A percentile compares a stretch with the other conserved stretches of the same genome.
Conservation (phyloP, 2,797 vertebrate genomes). For the Corythornis leucogaster region DNA sequence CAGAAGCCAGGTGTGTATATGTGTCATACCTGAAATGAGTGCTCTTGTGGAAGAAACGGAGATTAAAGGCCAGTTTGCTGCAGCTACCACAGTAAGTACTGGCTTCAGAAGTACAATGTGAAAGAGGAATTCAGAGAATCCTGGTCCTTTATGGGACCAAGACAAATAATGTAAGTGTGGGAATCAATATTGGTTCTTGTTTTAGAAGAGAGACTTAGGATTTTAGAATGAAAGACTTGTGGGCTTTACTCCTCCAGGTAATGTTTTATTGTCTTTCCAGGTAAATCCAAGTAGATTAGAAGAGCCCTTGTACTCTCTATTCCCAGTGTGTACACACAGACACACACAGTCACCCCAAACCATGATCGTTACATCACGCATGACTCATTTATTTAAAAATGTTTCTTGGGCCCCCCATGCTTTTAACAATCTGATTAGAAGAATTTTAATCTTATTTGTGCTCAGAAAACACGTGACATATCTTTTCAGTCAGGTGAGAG, state of each 20-base stretch:
- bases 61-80: not conserved
- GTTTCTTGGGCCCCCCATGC: not conserved
- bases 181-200: not conserved
- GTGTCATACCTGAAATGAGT: not conserved
- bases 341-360: not conserved
- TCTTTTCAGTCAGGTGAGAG: not conserved
- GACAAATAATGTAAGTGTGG: not conserved
- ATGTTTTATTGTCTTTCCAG: not conserved
- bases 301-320: not conserved
- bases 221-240: not conserved
- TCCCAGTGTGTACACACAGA: not conserved
- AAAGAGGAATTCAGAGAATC: not conserved
- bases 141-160: not conserved
- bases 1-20: not conserved
- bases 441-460: not conserved
- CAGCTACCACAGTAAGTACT: not conserved
- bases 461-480: not conserved
- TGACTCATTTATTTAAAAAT: not conserved
- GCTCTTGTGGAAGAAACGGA: not conserved
- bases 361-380: not conserved
- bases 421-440: not conserved
- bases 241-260: not conserved
- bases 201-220: not conserved
- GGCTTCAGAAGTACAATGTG: not conserved
- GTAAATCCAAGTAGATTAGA: not conserved